Evolutionary conservation across 2,797 vertebrate species (phyloP).

Genomic region (Carapus acus): DNA sequence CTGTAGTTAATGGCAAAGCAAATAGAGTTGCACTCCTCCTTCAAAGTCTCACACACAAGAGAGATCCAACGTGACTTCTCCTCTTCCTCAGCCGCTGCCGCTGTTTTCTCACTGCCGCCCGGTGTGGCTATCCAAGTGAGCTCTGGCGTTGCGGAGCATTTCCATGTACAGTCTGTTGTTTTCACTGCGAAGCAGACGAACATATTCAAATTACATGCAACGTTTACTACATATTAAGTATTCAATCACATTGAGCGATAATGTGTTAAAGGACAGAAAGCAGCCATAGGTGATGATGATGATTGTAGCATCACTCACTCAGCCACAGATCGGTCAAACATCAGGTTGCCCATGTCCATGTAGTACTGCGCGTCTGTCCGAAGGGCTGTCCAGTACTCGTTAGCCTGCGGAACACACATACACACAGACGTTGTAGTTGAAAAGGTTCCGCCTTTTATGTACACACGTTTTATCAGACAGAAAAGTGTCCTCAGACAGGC

Average conservation of each 20-base stretch:
- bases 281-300: not conserved
- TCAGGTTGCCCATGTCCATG: conserved; percentile 66
- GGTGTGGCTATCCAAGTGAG: conserved; percentile 61
- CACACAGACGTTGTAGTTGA: not conserved
- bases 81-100: not conserved
- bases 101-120: conserved; percentile 23
- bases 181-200: conserved; percentile 50
- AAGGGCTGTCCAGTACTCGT: conserved; percentile 64
- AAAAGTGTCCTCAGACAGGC: not conserved
- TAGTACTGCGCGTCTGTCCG: conserved; percentile 65
- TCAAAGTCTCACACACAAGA: not conserved
- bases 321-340: conserved; percentile 66
- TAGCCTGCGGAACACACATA: conserved; percentile 45
- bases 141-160: conserved; percentile 59
- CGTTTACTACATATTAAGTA: no score
- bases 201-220: no score
- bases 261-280: not conserved
- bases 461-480: not conserved
- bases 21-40: not conserved
- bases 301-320: conserved; percentile 47
- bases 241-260: no score
- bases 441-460: not conserved
- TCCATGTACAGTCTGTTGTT: conserved; percentile 65
- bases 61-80: not conserved
- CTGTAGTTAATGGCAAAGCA: conserved; percentile 1